phyloP scores from a whole-genome alignment of 1,140 invertebrate genomes.

The Dendroctonus valens region DNA sequence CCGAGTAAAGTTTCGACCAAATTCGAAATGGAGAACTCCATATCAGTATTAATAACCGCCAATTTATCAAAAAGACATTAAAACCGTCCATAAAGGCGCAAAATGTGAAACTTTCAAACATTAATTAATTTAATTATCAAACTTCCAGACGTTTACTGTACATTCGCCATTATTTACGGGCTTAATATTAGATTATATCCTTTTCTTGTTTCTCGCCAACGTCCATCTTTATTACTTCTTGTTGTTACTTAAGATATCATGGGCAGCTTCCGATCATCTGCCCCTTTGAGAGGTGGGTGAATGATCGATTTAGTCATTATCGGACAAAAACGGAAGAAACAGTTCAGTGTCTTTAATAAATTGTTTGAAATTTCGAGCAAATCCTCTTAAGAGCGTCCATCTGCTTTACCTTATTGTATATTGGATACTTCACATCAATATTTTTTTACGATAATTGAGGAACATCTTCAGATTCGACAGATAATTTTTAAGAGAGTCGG shows the following conservation, averaged over 20 bases:
- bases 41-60: constrained; percentile 47
- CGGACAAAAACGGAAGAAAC: no score
- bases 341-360: no score
- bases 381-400: no score
- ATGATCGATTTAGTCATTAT: no score
- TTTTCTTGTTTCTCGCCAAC: constrained; percentile 16
- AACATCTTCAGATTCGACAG: no score
- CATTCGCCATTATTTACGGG: constrained; percentile 30
- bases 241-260: constrained; percentile 8
- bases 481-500: no score
- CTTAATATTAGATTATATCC: constrained; percentile 34
- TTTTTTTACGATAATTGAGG: no score
- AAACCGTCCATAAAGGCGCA: constrained; percentile 40
- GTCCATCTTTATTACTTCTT: constrained; percentile 32
- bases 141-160: constrained; percentile 44
- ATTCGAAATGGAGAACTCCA: constrained; percentile 19
- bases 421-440: no score
- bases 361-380: no score
- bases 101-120: constrained; percentile 44
- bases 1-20: background rate
- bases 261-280: background rate
- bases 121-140: constrained; percentile 49
- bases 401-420: no score
- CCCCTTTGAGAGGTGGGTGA: no score
- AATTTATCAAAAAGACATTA: constrained; percentile 49